Evolutionary conservation across 2,888 invertebrate genomes (phyloP), one percentile per base, ranked within the genome.

Genomic region (Salticus scenicus): DNA sequence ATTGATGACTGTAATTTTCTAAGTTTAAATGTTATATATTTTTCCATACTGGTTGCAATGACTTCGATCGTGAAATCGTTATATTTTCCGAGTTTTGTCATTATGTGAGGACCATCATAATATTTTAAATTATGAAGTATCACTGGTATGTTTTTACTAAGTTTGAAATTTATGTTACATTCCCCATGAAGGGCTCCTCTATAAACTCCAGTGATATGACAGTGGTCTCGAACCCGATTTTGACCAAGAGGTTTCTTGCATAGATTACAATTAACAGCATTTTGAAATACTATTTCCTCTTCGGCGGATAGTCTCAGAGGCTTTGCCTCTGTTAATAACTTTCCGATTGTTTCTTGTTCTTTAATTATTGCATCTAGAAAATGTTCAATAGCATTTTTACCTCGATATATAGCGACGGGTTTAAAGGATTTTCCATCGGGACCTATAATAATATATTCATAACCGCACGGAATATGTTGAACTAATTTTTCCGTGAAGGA

Each of bases 21-120:
- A 20, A 74, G 4, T 4, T 33, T 17, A 7, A 64, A 74, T 14
- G 31, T 14, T 7, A 74, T 74, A n/a, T 67, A 67, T 24, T 63
- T 24, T 14, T 63, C 28, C 42, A 47, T 47, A 47, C 17, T 47
- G 10, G 42, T 47, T 2, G 42, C 42, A 10, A 47, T 47, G 10
- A 47, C 42, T 17, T 47, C 14, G 17, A 10, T 14, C 7, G 7
- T 17, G 17, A 14, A 14, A 17, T 47, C 42, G 7, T 47, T 5
- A 14, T 14, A 10, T 17, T 47, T 10, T 10, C 42, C 42, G 2
- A 47, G n/a, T 14, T 2, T 14, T 47, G 7, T 2, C 17, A 47
- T 47, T 17, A 74, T 74, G 17, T 30, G 64, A 37, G 63, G 74
- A 2, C 24, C 63, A 27, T 74, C 74, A 33, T 74, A 74, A 31